Evolutionary conservation across 64 coral and sea anemone species (phyloP).

Genomic region (Montipora efflorescens): DNA sequence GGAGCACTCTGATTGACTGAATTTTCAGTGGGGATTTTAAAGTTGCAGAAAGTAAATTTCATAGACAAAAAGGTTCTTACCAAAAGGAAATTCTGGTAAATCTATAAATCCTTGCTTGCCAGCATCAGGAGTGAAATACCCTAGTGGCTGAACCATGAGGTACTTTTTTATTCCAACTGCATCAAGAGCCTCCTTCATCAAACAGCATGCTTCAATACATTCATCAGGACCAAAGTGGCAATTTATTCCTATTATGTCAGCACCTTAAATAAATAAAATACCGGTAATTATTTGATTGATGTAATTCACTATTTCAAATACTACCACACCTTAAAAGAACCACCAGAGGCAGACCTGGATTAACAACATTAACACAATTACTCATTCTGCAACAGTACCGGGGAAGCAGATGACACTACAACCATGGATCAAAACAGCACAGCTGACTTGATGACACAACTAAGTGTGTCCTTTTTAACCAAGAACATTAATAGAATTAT

Average conservation of each 20-base stretch:
- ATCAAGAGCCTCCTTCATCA: slow-evolving; percentile 97
- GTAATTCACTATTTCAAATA: not conserved
- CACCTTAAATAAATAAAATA: slow-evolving; percentile 53
- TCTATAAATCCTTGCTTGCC: slow-evolving; percentile 98
- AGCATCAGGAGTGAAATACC: slow-evolving; percentile 87
- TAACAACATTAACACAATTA: no score
- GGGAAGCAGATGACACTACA: no score
- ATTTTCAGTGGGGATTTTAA: no score
- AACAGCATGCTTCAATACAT: slow-evolving; percentile 73
- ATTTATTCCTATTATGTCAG: slow-evolving; percentile 94
- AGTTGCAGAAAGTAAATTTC: not conserved
- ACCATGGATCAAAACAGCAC: no score
- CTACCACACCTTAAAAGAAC: not conserved
- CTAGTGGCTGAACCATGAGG: slow-evolving; percentile 91
- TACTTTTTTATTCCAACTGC: slow-evolving; percentile 90
- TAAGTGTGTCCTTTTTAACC: no score
- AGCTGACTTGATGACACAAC: no score
- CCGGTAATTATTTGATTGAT: not conserved
- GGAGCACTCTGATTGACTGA: no score
- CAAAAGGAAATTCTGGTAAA: slow-evolving; percentile 98
- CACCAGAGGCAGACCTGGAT: no score
- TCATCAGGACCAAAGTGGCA: slow-evolving; percentile 90
- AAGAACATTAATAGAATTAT: no score
- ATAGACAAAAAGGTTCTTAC: slow-evolving; percentile 42
- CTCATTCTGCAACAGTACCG: no score